Evolutionary conservation across 2,888 invertebrate genomes (phyloP).

Genomic region (Orthosia gothica): DNA sequence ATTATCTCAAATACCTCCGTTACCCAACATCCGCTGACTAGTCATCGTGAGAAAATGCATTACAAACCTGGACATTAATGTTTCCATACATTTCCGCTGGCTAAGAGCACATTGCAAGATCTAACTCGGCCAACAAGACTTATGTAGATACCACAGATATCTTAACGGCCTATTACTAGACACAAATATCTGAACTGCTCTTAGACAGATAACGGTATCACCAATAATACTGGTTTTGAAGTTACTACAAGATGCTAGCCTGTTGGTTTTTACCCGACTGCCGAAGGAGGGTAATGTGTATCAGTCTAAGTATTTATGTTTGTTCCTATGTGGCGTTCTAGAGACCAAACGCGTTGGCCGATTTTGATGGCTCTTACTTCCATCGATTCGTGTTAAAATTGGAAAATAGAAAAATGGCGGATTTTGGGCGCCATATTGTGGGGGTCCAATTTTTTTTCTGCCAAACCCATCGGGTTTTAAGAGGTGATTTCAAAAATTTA

Average conservation of each 20-base stretch:
- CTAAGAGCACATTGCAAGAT: neutral
- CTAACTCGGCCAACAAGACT: conserved; percentile 1
- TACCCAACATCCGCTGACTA: neutral
- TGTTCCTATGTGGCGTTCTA: too few species aligned
- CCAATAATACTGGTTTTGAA: conserved; percentile 46
- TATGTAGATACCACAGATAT: conserved; percentile 29
- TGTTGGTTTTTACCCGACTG: too few species aligned
- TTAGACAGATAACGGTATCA: conserved; percentile 36
- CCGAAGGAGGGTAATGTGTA: too few species aligned
- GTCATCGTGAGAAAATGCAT: conserved; percentile 6
- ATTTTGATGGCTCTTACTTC: too few species aligned
- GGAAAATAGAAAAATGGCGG: too few species aligned
- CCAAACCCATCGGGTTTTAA: too few species aligned
- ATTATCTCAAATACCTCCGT: neutral
- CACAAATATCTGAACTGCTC: conserved; percentile 23
- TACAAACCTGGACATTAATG: neutral
- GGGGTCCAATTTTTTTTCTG: too few species aligned
- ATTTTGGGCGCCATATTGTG: too few species aligned
- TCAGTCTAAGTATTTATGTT: too few species aligned
- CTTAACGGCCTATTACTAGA: conserved; percentile 10
- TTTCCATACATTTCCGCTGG: neutral
- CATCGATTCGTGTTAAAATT: too few species aligned
- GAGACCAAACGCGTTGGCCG: too few species aligned
- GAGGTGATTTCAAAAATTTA: too few species aligned
- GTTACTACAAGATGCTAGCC: neutral